Evolutionary conservation across 92 coral and sea anemone species (phyloP), one percentile per base, ranked within the genome.

Genomic region (Epizoanthus scotinus): DNA sequence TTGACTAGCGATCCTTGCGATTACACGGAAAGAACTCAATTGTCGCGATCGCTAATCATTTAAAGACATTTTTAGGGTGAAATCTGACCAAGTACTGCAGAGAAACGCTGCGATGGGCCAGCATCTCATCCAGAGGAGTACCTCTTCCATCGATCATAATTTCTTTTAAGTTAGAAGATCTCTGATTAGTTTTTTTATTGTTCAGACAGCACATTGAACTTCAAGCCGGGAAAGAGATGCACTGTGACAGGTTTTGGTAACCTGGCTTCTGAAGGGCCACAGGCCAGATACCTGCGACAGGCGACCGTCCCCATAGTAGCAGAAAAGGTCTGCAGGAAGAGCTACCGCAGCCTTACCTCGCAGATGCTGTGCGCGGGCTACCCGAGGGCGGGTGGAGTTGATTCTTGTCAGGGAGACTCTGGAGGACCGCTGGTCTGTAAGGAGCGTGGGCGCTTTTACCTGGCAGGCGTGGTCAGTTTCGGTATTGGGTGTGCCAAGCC

Each of bases 381-480:
- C 72, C 82, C 71, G 1, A 54, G 77, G 19, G 65, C 82, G 65
- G 92, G 92, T 17, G 58, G 67, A 29, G 69, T 81, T 6, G 92
- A 89, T 63, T 62, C 92, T 22, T 89, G 92, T 36, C 87, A 89
- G 82, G 92, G 92, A 15, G 92, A 89, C 73, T 85, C 89, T 22
- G 92, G 92, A 57, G 92, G 92, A 54, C 92, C 92, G n/a, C 63
- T 89, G 84, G 85, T 85, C 65, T 89, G 92, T 70, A 67, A 62
- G 22, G 55, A 82, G 78, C 80, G 70, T 56, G 81, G 85, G 36
- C 86, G 83, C 70, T 82, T 52, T 68, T 85, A 69, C 81, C 71
- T 89, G 73, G 78, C 82, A 5, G 92, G 92, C 40, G 82, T 85
- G 29, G 88, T 87, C 31, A 89, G 92, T 66, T 89, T 73, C 21